These are phyloP conservation scores for Helicoverpa assulta DNA, from an alignment of 2,888 invertebrate species.

Conservation along the genomic window DNA sequence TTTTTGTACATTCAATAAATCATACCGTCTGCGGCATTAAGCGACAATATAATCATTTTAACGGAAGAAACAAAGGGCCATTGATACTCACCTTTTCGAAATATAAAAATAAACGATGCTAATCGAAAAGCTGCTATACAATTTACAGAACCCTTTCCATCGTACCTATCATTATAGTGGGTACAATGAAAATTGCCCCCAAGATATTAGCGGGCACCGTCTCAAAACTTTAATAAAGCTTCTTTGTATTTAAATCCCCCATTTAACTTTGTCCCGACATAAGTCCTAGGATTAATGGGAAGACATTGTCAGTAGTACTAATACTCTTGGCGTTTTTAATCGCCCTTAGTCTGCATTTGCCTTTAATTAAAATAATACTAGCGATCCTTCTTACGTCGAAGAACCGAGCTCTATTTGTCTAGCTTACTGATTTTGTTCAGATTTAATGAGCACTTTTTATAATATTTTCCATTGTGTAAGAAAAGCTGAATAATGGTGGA, in stretches of 20 bases:
- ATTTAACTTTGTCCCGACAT: constrained; percentile 81
- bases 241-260: constrained; percentile 78
- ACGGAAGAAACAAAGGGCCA: not conserved
- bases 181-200: constrained; percentile 51
- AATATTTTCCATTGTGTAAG: not conserved
- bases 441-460: constrained; percentile 9
- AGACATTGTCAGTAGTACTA: constrained; percentile 68
- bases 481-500: not conserved
- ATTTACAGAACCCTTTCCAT: constrained; percentile 3
- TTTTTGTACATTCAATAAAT: not conserved
- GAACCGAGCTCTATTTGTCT: constrained; percentile 3
- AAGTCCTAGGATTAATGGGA: constrained; percentile 80
- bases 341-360: constrained; percentile 67
- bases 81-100: not conserved
- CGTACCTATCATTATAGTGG: constrained; percentile 15
- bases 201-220: constrained; percentile 66
- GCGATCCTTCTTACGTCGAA: constrained; percentile 14
- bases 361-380: constrained; percentile 66
- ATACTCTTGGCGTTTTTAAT: constrained; percentile 75
- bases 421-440: constrained; percentile 11
- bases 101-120: not conserved
- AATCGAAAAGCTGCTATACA: not conserved
- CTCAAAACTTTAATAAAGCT: constrained; percentile 77
- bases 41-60: not conserved
- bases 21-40: not conserved